A percentile compares a stretch with the other conserved stretches of the same genome.
Evolutionary conservation across 2,113 vertebrate genomes (phyloP).

Genomic region (Alethe diademata): DNA sequence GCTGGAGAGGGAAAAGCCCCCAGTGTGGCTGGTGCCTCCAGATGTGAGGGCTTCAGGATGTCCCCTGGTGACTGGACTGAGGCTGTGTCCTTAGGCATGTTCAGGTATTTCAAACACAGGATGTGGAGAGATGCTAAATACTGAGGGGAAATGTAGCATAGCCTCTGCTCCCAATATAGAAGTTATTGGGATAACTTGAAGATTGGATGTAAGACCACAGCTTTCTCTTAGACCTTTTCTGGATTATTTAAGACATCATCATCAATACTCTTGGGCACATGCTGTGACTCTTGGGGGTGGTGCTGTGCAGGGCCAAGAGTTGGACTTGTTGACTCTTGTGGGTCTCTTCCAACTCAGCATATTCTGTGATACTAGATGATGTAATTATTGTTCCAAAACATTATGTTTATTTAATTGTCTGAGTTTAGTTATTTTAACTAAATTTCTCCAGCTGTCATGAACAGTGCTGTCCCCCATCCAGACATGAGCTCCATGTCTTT

Average conservation of each 20-base stretch:
- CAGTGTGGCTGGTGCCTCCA: not conserved
- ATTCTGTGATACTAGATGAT: not conserved
- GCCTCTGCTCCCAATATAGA: not conserved
- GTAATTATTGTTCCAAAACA: not conserved
- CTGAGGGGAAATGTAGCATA: not conserved
- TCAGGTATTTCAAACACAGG: not conserved
- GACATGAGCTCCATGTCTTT: not conserved
- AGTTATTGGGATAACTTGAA: not conserved
- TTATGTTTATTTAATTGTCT: not conserved
- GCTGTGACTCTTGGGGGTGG: not conserved
- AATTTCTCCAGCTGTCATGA: not conserved
- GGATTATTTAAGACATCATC: not conserved
- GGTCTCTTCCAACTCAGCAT: not conserved
- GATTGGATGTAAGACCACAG: not conserved
- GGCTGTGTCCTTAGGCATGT: not conserved
- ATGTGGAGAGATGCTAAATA: not conserved
- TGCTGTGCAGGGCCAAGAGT: not conserved
- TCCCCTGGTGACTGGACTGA: not conserved
- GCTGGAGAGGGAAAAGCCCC: not conserved
- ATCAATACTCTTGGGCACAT: not conserved
- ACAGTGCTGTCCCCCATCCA: not conserved
- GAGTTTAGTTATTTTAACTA: not conserved
- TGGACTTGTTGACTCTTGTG: rapidly evolving
- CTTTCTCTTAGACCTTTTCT: not conserved
- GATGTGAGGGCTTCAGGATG: not conserved